phyloP scores from a whole-genome alignment of 2,797 vertebrate species.

The Megalops cyprinoides region DNA sequence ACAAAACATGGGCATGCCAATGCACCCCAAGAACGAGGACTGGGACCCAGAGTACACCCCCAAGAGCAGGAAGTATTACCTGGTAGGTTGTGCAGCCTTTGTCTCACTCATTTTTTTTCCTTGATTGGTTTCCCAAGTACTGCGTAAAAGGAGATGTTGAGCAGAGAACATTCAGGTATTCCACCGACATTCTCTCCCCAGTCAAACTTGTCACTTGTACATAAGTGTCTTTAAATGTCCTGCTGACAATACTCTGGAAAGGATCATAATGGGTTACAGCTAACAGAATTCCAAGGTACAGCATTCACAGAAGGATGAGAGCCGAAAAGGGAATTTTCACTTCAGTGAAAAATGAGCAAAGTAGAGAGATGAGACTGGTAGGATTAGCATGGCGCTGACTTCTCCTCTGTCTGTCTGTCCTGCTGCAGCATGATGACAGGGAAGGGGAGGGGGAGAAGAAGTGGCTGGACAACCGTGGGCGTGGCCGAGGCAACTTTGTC shows the following conservation, averaged over 20 bases:
- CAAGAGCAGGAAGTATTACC: slow-evolving; percentile 94
- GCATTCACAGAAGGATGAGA: no score
- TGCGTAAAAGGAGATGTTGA: slow-evolving; percentile 5
- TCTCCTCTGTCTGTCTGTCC: not conserved
- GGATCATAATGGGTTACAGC: no score
- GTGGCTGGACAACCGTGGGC: slow-evolving; percentile 78
- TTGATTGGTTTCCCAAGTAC: not conserved
- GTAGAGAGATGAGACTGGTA: no score
- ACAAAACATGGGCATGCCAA: slow-evolving; percentile 71
- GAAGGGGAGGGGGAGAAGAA: slow-evolving; percentile 82
- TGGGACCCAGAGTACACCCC: slow-evolving; percentile 92
- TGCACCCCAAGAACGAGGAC: slow-evolving; percentile 80
- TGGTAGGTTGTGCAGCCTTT: slow-evolving; percentile 78
- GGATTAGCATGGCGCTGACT: not conserved
- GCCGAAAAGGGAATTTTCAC: no score
- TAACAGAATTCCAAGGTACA: no score
- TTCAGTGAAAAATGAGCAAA: no score
- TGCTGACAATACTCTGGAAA: no score
- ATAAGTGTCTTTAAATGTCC: no score
- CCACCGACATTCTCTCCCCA: not conserved
- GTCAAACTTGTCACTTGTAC: no score
- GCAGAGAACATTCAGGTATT: slow-evolving; percentile 21
- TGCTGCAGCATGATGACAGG: slow-evolving; percentile 86
- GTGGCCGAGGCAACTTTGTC: slow-evolving; percentile 78
- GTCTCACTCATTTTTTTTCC: not conserved